These are phyloP conservation scores for Paradoxurus hermaphroditus DNA, from an alignment of 2,113 vertebrate species.

Conservation along the genomic window DNA sequence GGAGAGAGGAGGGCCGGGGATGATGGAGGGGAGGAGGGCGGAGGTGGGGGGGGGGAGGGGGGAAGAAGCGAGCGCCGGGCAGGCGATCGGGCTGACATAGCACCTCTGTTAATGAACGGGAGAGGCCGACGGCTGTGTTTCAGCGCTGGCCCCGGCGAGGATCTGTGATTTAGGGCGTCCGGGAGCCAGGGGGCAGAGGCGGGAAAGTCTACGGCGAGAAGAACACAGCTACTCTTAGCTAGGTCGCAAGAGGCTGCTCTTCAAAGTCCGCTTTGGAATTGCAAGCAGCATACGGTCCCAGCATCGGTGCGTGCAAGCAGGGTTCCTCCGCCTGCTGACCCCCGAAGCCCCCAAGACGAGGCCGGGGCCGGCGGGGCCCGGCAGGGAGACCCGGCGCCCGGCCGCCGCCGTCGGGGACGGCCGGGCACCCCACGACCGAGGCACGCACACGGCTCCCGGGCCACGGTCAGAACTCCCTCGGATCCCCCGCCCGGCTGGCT, in stretches of 20 bases:
- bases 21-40: background rate
- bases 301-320: background rate
- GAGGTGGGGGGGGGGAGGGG: background rate
- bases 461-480: background rate
- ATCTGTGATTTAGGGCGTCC: background rate
- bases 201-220: slow-evolving; percentile 33
- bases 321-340: background rate
- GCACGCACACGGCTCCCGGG: background rate
- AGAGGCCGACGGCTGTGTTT: background rate
- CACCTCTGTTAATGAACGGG: background rate
- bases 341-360: background rate
- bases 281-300: slow-evolving; percentile 55
- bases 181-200: slow-evolving; percentile 51
- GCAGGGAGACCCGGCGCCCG: background rate
- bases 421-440: background rate
- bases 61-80: background rate
- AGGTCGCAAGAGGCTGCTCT: slow-evolving; percentile 56
- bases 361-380: background rate
- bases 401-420: rapidly evolving
- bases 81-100: background rate
- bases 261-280: slow-evolving; percentile 62
- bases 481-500: rapidly evolving
- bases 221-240: slow-evolving; percentile 61
- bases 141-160: background rate
- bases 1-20: background rate